phyloP scores from a whole-genome alignment of 1,140 invertebrate genomes.

The Hestina assimilis region DNA sequence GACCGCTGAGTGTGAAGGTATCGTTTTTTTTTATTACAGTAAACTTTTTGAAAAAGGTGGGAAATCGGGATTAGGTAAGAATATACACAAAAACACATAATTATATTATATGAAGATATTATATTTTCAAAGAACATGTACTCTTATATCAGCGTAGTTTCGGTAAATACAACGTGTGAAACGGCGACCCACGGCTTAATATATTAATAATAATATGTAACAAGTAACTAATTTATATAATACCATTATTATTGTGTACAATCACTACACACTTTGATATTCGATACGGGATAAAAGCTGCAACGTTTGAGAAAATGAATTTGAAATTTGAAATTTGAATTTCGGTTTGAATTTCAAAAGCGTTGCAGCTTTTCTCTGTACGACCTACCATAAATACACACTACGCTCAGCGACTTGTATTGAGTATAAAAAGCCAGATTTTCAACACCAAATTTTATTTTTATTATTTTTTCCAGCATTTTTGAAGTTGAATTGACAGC shows the following conservation, averaged over 20 bases:
- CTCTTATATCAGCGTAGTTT: conserved; percentile 68
- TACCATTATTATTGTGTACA: conserved; percentile 71
- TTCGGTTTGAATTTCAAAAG: conserved; percentile 36
- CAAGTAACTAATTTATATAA: conserved; percentile 74
- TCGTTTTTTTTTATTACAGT: background rate
- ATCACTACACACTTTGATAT: conserved; percentile 64
- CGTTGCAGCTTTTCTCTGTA: conserved; percentile 45
- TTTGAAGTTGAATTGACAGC: conserved; percentile 36
- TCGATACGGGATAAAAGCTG: conserved; percentile 59
- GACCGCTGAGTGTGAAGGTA: too few relatives aligned
- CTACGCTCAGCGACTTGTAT: conserved; percentile 65
- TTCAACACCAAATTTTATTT: conserved; percentile 43
- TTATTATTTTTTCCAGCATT: conserved; percentile 24
- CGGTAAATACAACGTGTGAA: conserved; percentile 71
- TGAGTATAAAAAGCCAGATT: conserved; percentile 58
- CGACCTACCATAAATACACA: conserved; percentile 59
- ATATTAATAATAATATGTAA: conserved; percentile 58
- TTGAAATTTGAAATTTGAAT: conserved; percentile 9
- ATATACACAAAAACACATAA: conserved; percentile 45
- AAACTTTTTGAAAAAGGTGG: background rate
- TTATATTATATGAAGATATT: conserved; percentile 75
- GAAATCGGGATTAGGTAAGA: background rate
- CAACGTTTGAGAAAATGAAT: conserved; percentile 34
- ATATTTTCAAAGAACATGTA: conserved; percentile 78
- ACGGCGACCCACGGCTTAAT: conserved; percentile 43